Evolutionary conservation across 1,140 invertebrate genomes (phyloP).

Genomic region (Listronotus oregonensis): DNA sequence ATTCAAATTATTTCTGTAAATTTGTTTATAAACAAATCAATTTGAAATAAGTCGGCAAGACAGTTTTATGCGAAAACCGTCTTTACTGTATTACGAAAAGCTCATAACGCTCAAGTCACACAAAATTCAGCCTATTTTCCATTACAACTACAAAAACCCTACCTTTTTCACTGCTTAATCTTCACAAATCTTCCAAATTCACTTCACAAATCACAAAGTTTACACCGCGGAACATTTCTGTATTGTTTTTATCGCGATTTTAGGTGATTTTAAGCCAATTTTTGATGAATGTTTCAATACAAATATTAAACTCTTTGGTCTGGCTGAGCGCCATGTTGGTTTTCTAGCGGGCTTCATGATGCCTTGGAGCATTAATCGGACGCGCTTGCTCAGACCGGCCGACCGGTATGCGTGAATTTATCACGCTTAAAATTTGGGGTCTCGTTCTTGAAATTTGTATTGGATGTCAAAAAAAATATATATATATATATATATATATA

Average conservation of each 20-base stretch:
- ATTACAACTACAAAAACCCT: conserved; percentile 39
- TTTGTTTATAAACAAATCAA: conserved; percentile 34
- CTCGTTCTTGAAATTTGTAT: no score
- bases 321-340: conserved; percentile 16
- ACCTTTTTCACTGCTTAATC: conserved; percentile 30
- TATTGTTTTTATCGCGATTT: conserved; percentile 23
- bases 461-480: no score
- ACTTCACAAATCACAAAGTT: conserved; percentile 24
- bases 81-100: conserved; percentile 46
- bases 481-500: no score
- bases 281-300: background rate
- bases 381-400: background rate
- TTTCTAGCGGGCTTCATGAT: conserved; percentile 11
- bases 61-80: conserved; percentile 46
- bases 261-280: background rate
- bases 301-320: conserved; percentile 21
- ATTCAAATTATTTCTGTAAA: no score
- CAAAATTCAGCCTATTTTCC: conserved; percentile 48
- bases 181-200: conserved; percentile 14
- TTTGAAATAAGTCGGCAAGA: conserved; percentile 30
- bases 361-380: background rate
- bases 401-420: background rate
- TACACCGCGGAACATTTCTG: conserved; percentile 16
- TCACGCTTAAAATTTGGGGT: no score
- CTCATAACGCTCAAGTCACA: conserved; percentile 45